Percentiles rank a stretch among this genome's conserved stretches.
These are phyloP conservation scores for Clivina fossor DNA, from an alignment of 2,888 invertebrate genomes.

Conservation along the genomic window DNA sequence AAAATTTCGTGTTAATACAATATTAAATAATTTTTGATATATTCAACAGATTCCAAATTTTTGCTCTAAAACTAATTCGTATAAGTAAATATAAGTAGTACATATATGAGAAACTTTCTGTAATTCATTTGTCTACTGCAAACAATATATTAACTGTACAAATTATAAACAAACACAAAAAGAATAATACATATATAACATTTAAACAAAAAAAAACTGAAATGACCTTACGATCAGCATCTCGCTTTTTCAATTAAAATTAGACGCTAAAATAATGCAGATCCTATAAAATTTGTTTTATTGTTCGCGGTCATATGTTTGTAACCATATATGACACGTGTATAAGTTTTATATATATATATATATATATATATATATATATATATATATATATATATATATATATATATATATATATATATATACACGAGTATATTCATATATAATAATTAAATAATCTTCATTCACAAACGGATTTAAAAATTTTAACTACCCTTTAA, in stretches of 20 bases:
- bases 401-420: too few species aligned
- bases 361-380: not conserved
- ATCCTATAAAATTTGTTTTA: constrained; percentile 13
- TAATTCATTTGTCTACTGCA: too few species aligned
- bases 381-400: not conserved
- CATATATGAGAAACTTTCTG: too few species aligned
- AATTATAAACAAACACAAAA: not conserved
- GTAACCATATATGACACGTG: not conserved
- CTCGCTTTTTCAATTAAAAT: constrained; percentile 22
- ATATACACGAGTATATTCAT: too few species aligned
- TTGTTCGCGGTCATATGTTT: constrained; percentile 1
- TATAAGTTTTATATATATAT: not conserved
- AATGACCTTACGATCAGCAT: constrained; percentile 14
- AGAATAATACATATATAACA: not conserved
- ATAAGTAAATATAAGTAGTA: too few species aligned
- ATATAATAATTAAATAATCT: too few species aligned
- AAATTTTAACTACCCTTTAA: too few species aligned
- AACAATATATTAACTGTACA: not conserved
- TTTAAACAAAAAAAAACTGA: not conserved
- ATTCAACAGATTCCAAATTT: too few species aligned
- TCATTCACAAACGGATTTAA: too few species aligned
- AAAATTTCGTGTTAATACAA: too few species aligned
- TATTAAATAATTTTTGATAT: too few species aligned
- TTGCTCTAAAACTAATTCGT: too few species aligned
- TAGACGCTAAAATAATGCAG: constrained; percentile 17